Base-by-base conservation (phyloP, 92 coral and sea anemone species). In the Desmophyllum pertusum region DNA sequence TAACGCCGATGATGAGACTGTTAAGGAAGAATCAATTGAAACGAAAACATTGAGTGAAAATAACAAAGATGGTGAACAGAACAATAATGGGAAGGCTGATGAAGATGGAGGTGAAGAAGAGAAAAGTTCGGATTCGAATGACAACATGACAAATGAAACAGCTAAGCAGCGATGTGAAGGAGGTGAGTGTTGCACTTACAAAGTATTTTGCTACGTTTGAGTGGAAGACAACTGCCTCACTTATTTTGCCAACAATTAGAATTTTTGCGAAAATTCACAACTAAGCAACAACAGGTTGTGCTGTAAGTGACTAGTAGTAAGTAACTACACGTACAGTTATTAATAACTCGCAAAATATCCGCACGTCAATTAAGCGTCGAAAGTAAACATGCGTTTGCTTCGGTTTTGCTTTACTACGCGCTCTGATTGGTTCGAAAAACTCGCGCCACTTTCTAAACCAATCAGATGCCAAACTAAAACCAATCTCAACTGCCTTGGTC, bases 121-220 rank as follows among this genome's bases (percentile, higher is more conserved):
- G 50, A 36, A 36, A 59, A 14, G 18, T 14, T 29, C 73, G 7
- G 55, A 36, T 11, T 3, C 68, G 11, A 42, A 50, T 31, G 73
- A 42, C 61, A 53, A 73, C 48, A 33, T 74, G 31, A 21, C 70
- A 30, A 21, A 59, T 33, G 52, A 81, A 80, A 51, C 63, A 55
- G 13, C 46, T 35, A 33, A 57, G 50, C 43, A 1, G 53, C 33
- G 13, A 4, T 15, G 80, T 48, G 72, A 80, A 80, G 76, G 73
- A 80, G 85, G 84, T 72, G 55, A 73, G 80, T 75, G 38, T 51
- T 33, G n/a, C 29, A 2, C 25, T 75, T 30, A 43, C 30, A 75
- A 5, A n/a, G n/a, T n/a, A n/a, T n/a, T n/a, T n/a, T n/a, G n/a
- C n/a, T n/a, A n/a, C n/a, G n/a, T n/a, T n/a, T n/a, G n/a, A n/a